A percentile compares a stretch with the other conserved stretches of the same genome.
phyloP scores from a whole-genome alignment of 2,113 vertebrate species.

The Corvus moneduloides region DNA sequence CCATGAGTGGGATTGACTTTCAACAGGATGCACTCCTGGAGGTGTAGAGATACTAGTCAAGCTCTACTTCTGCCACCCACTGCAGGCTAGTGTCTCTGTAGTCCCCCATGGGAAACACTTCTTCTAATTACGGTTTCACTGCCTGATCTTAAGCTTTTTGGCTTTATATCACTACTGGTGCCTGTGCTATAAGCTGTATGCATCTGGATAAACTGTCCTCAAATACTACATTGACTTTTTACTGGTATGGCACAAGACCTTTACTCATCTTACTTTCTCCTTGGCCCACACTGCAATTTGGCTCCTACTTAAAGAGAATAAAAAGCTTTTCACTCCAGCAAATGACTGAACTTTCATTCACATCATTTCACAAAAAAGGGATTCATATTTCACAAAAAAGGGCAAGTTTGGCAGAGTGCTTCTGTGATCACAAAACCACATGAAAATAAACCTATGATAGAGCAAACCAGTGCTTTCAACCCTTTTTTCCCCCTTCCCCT shows the following conservation, averaged over 20 bases:
- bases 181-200: background rate
- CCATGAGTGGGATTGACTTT: background rate
- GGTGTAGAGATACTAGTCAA: accelerated
- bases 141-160: background rate
- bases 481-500: background rate
- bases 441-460: background rate
- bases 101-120: background rate
- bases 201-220: background rate
- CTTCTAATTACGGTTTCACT: background rate
- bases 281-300: background rate
- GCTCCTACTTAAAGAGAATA: background rate
- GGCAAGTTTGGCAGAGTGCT: background rate
- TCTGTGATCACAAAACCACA: background rate
- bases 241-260: background rate
- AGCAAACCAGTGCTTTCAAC: background rate
- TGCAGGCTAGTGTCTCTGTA: background rate
- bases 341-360: background rate
- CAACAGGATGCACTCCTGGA: background rate
- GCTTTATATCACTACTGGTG: background rate
- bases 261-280: background rate
- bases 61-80: background rate
- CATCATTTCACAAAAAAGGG: background rate
- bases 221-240: background rate
- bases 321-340: background rate
- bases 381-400: background rate